These are phyloP conservation scores for Pluvianellus socialis DNA, from an alignment of 2,113 vertebrate genomes.

Conservation along the genomic window DNA sequence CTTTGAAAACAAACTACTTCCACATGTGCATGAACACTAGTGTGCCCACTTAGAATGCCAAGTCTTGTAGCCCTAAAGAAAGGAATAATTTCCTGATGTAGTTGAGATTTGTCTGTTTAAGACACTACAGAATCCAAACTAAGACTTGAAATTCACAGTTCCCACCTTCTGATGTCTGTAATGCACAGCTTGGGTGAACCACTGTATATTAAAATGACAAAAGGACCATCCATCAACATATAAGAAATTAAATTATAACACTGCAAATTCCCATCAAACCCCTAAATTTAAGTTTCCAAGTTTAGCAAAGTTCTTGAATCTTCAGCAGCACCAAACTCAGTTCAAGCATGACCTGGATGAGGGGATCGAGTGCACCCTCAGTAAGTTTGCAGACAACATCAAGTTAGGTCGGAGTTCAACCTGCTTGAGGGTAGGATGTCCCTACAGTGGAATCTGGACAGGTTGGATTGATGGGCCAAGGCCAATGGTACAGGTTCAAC, in stretches of 20 bases:
- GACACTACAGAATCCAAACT: neutral
- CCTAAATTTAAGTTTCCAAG: constrained; percentile 18
- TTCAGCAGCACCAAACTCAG: neutral
- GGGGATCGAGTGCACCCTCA: too few relatives aligned
- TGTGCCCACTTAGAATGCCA: neutral
- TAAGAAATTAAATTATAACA: constrained; percentile 45
- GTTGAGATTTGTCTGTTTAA: neutral
- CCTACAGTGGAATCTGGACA: too few relatives aligned
- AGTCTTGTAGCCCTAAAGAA: neutral
- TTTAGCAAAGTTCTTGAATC: constrained; percentile 29
- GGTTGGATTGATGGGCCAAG: too few relatives aligned
- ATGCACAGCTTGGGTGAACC: neutral
- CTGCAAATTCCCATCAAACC: constrained; percentile 37
- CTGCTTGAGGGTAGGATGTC: too few relatives aligned
- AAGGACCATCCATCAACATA: constrained; percentile 1
- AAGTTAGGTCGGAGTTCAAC: too few relatives aligned
- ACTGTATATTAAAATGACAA: constrained; percentile 15
- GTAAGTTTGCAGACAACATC: too few relatives aligned
- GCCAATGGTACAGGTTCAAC: too few relatives aligned
- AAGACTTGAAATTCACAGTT: neutral
- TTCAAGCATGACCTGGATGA: neutral
- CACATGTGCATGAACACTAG: neutral
- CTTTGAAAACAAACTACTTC: accelerated
- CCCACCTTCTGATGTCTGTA: neutral
- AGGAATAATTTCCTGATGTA: neutral